Evolutionary conservation across 2,113 vertebrate genomes (phyloP), one percentile per base, ranked within the genome.

Genomic region (Tursiops truncatus): DNA sequence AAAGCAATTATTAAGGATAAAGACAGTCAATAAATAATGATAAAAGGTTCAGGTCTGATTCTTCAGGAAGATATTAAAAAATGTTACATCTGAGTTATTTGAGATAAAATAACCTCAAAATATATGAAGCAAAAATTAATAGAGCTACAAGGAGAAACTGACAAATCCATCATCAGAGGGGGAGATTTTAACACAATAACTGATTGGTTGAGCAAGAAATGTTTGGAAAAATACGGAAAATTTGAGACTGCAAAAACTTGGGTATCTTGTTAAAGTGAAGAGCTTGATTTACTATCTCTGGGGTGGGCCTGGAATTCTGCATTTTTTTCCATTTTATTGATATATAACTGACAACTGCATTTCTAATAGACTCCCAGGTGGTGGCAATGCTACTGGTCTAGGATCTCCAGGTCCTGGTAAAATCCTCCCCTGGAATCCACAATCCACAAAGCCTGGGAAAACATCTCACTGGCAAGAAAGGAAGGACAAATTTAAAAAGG

Each of bases 31-130:
- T 23, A 84, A 91, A 88, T 18, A 80, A 93, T 13, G 31, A 90
- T 36, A 56, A 79, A 84, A 67, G 7, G 4, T 68, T 88, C 33
- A 38, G 11, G 20, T 36, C 38, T 8, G 28, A 8, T 85, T 63
- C 17, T 85, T 77, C 14, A 84, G 47, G 26, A 93, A 94, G 86
- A 50, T 38, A 93, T 8, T 38, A 25, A 38, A 79, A 68, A 68
- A 91, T 25, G 41, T 62, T 58, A 95, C 26, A 58, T 25, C 38
- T 80, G 53, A 58, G 33, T 53, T 80, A 80, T 36, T 56, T 80
- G 71, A 92, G 91, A 84, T 53, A 83, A 95, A 87, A 81, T 71
- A 77, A 93, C 50, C n/a, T 53, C 25, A 84, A 77, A 93, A 91
- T 44, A 9, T 17, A 73, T 31, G 56, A 91, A 76, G 44, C 60